Conservation (phyloP, 2,888 invertebrate genomes). For the Chaetoderma sp. region DNA sequence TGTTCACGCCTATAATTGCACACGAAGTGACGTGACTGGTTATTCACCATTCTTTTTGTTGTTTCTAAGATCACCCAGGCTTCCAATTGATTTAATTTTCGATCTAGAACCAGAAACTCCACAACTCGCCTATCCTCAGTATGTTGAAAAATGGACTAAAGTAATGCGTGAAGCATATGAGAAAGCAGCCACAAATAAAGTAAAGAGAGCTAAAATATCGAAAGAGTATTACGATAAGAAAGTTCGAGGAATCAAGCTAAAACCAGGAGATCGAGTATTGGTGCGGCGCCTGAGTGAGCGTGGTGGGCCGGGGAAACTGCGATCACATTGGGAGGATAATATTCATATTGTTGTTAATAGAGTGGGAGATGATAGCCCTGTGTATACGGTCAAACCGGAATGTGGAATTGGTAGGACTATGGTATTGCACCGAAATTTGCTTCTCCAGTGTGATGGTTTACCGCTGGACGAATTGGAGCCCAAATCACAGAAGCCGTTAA, state of each 20-base stretch:
- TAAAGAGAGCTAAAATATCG: neutral
- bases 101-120: neutral
- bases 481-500: too few species aligned
- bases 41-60: conserved; percentile 22
- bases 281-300: conserved; percentile 16
- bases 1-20: conserved; percentile 25
- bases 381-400: conserved; percentile 16
- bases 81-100: conserved; percentile 22
- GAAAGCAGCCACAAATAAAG: neutral
- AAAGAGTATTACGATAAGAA: conserved; percentile 1
- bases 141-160: conserved; percentile 3
- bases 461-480: too few species aligned
- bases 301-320: conserved; percentile 17
- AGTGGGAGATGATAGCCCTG: conserved; percentile 17
- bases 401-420: neutral
- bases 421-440: conserved; percentile 20
- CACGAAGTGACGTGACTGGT: conserved; percentile 9
- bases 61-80: conserved; percentile 20
- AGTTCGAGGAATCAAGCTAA: neutral
- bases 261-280: conserved; percentile 15
- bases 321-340: conserved; percentile 23
- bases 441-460: conserved; percentile 13
- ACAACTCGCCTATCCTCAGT: neutral
- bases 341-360: conserved; percentile 5
- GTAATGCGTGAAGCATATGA: conserved; percentile 19